Evolutionary conservation across 2,888 invertebrate species (phyloP).

Genomic region (Pyrrhosoma nymphula): DNA sequence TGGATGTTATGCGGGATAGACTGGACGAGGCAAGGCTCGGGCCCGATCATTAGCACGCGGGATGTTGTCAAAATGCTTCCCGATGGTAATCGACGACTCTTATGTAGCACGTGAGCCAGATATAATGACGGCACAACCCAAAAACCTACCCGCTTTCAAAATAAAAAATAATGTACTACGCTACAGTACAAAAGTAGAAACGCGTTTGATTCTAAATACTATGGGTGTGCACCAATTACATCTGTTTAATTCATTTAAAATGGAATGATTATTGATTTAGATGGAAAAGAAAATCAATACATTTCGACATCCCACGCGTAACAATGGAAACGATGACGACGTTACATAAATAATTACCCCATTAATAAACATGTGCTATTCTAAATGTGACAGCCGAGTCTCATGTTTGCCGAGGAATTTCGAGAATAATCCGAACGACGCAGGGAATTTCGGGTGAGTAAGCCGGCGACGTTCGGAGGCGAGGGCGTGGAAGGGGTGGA

Average conservation of each 20-base stretch:
- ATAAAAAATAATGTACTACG: not conserved
- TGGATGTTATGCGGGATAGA: constrained; percentile 13
- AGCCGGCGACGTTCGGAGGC: not conserved
- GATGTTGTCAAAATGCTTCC: not conserved
- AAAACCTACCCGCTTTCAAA: not conserved
- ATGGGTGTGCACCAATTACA: not conserved
- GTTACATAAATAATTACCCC: not conserved
- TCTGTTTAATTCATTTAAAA: not conserved
- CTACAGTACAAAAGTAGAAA: not conserved
- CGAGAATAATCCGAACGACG: not conserved
- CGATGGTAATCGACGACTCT: not conserved
- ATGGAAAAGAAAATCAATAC: not conserved
- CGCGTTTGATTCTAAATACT: not conserved
- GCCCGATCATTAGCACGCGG: constrained; percentile 52
- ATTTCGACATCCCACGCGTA: not conserved
- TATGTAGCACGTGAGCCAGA: not conserved
- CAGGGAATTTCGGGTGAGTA: not conserved
- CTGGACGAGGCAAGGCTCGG: constrained; percentile 38
- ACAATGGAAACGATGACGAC: not conserved
- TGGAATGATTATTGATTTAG: not conserved
- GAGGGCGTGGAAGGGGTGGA: not conserved
- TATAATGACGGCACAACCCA: not conserved
- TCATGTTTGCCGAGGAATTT: not conserved
- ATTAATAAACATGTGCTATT: not conserved
- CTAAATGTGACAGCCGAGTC: not conserved